Base-by-base conservation (phyloP, 2,888 invertebrate species). In the Coelopa pilipes region DNA sequence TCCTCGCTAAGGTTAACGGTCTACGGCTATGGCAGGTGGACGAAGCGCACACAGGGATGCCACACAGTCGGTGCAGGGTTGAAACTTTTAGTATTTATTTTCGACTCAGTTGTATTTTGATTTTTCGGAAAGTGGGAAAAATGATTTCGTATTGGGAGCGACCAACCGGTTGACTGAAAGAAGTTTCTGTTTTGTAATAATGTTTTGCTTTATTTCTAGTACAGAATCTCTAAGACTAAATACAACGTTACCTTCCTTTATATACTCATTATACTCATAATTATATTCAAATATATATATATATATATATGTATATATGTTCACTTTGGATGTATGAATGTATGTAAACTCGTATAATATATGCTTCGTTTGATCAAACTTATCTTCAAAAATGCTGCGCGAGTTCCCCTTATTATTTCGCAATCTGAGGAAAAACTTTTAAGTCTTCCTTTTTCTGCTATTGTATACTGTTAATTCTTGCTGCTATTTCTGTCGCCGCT, bases 131-230 rank as follows among this genome's bases (percentile, higher is more conserved):
- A n/a, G n/a, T n/a, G n/a, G n/a, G n/a, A n/a, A n/a, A n/a, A n/a
- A n/a, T n/a, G n/a, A n/a, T n/a, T n/a, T n/a, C n/a, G n/a, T n/a
- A n/a, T n/a, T n/a, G n/a, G n/a, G n/a, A n/a, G n/a, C n/a, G n/a
- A n/a, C n/a, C n/a, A n/a, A n/a, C n/a, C n/a, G n/a, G n/a, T n/a
- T 24, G 19, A 67, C 15, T 66, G 12, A 7, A 70, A 21, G n/a
- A 34, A 21, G 19, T 49, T 24, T 34, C n/a, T 65, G 19, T 75
- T 72, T 75, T 75, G 60, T 73, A 75, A 74, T 76, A 79, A 76
- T 78, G 69, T 76, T 72, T 75, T 75, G 70, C 59, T 76, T 78
- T 77, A 79, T 78, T 78, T 78, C 76, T 77, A 80, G 77, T 80
- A 80, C 77, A 71, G 79, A 78, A 80, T 77, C 75, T 78, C 77